Evolutionary conservation across 2,797 vertebrate species (phyloP).

Genomic region (Epinephelus awoara): DNA sequence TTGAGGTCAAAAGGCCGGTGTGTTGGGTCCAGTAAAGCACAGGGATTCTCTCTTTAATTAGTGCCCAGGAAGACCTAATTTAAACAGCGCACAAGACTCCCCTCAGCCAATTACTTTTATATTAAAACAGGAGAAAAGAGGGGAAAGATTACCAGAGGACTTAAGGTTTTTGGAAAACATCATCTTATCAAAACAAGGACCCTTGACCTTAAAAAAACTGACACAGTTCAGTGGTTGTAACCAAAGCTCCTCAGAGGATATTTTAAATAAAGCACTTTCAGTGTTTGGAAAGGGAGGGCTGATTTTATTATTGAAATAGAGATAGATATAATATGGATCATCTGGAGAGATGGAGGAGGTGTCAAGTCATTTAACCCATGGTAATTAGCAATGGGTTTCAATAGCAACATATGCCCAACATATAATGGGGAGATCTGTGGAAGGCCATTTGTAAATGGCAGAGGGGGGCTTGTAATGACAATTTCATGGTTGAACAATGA

Average conservation of each 20-base stretch:
- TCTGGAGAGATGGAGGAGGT: slow-evolving; percentile 70
- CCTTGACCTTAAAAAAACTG: slow-evolving; percentile 59
- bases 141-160: slow-evolving; percentile 65
- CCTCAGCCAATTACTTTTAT: slow-evolving; percentile 83
- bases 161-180: slow-evolving; percentile 66
- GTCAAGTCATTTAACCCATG: slow-evolving; percentile 82
- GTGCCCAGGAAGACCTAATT: slow-evolving; percentile 87
- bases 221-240: slow-evolving; percentile 54
- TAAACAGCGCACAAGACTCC: slow-evolving; percentile 79
- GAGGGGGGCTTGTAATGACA: slow-evolving; percentile 72
- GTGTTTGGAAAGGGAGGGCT: slow-evolving; percentile 26
- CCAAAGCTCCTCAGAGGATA: slow-evolving; percentile 66
- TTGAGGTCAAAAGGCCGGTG: slow-evolving; percentile 84
- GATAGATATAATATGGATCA: slow-evolving; percentile 69
- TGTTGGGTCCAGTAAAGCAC: slow-evolving; percentile 81
- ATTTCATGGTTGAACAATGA: slow-evolving; percentile 77
- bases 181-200: slow-evolving; percentile 71
- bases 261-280: slow-evolving; percentile 58
- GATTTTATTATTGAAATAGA: slow-evolving; percentile 66
- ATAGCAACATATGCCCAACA: slow-evolving; percentile 77
- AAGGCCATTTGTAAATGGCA: slow-evolving; percentile 62
- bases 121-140: slow-evolving; percentile 72
- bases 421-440: slow-evolving; percentile 67
- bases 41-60: slow-evolving; percentile 87
- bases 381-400: slow-evolving; percentile 79